Base-by-base conservation (phyloP, 2,797 vertebrate genomes). In the Orestias chungarensis region DNA sequence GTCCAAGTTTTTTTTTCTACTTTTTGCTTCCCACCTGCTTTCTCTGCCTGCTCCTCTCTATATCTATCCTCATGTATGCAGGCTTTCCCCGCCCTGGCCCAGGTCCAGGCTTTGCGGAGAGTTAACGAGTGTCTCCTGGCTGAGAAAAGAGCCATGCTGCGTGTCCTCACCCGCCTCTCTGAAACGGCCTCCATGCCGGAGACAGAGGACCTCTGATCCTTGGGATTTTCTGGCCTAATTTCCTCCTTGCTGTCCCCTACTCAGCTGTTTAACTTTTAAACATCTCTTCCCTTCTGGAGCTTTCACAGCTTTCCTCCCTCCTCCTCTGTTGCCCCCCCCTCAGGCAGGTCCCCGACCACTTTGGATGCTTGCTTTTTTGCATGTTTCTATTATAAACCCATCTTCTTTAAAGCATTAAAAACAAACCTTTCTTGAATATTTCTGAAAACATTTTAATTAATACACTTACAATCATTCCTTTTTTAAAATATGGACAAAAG, bases 111-210 rank as follows among this genome's bases (percentile, higher is more conserved):
- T 88, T 88, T 97, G 94, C 95, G 96, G 91, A 94, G 94, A 92
- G 92, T 96, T 90, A 97, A 96, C 88, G 94, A 97, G 88, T 92
- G 94, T 74, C 96, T 98, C 86, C 94, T 96, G 94, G 95, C 96
- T 79, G 96, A 97, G 92, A 98, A 98, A 91, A 96, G 95, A 94
- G 96, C 96, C 89, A 95, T 98, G 95, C 95, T 96, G 88, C 95
- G 95, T 38, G 96, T 96, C 62, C 95, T 98, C 88, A 90, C 95
- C 92, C 94, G 93, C 82, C 96, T 98, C 87, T 96, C 96, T 65
- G 94, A 95, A 89, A 94, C 94, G 78, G 52, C 94, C 85, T 94
- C 95, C 85, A 93, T 96, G 92, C 94, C 96, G 18, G 95, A 96
- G 87, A 94, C 95, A 57, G 96, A 97, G 93, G 96, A 97, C 94